These are phyloP conservation scores for Lates japonicus DNA, from an alignment of 2,797 vertebrate genomes.

Conservation along the genomic window DNA sequence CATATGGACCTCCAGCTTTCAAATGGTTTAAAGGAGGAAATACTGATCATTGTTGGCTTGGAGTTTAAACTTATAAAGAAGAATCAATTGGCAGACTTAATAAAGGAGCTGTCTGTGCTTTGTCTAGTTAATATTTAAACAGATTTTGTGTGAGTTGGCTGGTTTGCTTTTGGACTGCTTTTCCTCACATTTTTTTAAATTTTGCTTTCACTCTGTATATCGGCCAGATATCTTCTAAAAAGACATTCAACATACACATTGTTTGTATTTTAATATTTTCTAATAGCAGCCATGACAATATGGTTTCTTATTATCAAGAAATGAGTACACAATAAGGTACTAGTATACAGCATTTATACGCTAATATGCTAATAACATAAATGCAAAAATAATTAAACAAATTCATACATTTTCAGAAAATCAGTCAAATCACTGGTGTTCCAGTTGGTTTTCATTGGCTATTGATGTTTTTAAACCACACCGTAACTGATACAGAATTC, in stretches of 20 bases:
- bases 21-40: conserved; percentile 41
- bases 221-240: conserved; percentile 5
- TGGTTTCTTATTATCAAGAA: not conserved
- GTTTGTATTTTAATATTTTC: not conserved
- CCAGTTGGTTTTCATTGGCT: conserved; percentile 8
- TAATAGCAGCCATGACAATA: not conserved
- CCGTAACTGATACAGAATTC: conserved; percentile 25
- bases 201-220: conserved; percentile 11
- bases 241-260: not conserved
- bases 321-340: not conserved
- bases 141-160: conserved; percentile 45
- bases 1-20: conserved; percentile 24
- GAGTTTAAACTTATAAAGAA: conserved; percentile 55
- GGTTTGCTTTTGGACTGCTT: conserved; percentile 41
- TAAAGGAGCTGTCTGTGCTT: conserved; percentile 56
- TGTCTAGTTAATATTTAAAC: conserved; percentile 73
- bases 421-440: not conserved
- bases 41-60: conserved; percentile 32
- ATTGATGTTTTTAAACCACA: conserved; percentile 26
- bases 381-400: no score
- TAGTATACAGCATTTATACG: not conserved
- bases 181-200: conserved; percentile 25
- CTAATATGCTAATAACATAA: not conserved
- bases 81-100: conserved; percentile 65
- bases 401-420: no score